phyloP scores from a whole-genome alignment of 2,113 vertebrate genomes.

The Chauna torquata region DNA sequence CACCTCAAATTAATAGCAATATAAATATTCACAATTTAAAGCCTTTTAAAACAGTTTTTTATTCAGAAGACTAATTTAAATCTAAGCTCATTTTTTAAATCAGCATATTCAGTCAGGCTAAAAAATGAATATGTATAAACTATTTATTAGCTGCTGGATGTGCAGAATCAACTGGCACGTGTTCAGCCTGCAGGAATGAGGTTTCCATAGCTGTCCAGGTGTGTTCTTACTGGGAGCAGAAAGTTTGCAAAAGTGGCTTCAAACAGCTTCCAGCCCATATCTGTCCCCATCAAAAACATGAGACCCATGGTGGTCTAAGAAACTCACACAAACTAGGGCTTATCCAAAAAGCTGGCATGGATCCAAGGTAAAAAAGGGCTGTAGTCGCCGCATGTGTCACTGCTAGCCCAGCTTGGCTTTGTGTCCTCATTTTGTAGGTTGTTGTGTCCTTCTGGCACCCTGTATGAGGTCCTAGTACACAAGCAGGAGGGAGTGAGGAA shows the following conservation, averaged over 20 bases:
- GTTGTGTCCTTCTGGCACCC: not conserved
- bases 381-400: too few relatives aligned
- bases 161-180: not conserved
- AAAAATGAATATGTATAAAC: not conserved
- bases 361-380: not conserved
- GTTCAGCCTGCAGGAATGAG: not conserved
- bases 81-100: not conserved
- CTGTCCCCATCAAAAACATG: not conserved
- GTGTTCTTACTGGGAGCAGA: not conserved
- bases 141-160: not conserved
- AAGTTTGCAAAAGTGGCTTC: not conserved
- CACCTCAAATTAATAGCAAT: not conserved
- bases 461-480: not conserved
- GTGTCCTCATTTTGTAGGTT: not conserved
- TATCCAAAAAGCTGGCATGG: rapidly evolving
- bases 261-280: not conserved
- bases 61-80: slow-evolving; percentile 26
- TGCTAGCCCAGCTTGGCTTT: not conserved
- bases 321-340: not conserved
- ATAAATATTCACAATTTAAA: slow-evolving; percentile 46
- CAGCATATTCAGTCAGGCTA: not conserved
- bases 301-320: not conserved
- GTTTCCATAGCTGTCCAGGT: not conserved
- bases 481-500: not conserved
- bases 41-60: slow-evolving; percentile 25